phyloP scores from a whole-genome alignment of 2,797 vertebrate species.

The Merluccius polli region DNA sequence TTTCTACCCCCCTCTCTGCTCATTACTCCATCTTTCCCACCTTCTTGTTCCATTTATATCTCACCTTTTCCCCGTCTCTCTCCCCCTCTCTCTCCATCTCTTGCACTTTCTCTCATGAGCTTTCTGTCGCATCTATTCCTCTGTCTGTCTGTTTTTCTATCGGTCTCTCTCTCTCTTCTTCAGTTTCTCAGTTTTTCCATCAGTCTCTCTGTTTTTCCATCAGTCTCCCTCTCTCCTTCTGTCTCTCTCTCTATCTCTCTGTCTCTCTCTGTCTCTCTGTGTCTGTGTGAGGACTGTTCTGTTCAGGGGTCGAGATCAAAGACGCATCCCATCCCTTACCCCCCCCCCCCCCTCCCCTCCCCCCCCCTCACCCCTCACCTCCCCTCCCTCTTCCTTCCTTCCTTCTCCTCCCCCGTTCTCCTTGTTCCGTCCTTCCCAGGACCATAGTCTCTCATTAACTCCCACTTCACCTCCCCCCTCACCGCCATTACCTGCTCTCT shows the following conservation, averaged over 20 bases:
- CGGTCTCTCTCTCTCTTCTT: background rate
- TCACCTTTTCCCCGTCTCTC: no score
- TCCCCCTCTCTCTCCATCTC: background rate
- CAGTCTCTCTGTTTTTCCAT: background rate
- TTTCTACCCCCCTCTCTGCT: background rate
- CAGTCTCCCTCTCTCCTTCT: no score
- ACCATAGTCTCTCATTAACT: slow-evolving; percentile 25
- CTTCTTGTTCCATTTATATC: background rate
- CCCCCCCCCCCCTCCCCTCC: slow-evolving; percentile 18
- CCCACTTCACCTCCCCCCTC: background rate
- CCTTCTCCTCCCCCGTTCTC: background rate
- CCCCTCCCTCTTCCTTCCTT: background rate
- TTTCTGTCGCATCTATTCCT: background rate
- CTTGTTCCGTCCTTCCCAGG: slow-evolving; percentile 23
- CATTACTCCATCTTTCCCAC: background rate
- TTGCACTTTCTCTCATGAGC: background rate
- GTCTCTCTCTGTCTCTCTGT: background rate
- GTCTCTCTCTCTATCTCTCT: background rate
- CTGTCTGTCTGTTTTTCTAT: background rate
- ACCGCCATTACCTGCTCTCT: background rate
- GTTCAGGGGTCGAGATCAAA: slow-evolving; percentile 27
- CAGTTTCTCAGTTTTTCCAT: background rate
- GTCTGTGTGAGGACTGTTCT: background rate
- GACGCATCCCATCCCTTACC: background rate
- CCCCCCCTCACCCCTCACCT: background rate